These are phyloP conservation scores for Raja brachyura DNA, from an alignment of 2,113 vertebrate genomes.

Conservation along the genomic window DNA sequence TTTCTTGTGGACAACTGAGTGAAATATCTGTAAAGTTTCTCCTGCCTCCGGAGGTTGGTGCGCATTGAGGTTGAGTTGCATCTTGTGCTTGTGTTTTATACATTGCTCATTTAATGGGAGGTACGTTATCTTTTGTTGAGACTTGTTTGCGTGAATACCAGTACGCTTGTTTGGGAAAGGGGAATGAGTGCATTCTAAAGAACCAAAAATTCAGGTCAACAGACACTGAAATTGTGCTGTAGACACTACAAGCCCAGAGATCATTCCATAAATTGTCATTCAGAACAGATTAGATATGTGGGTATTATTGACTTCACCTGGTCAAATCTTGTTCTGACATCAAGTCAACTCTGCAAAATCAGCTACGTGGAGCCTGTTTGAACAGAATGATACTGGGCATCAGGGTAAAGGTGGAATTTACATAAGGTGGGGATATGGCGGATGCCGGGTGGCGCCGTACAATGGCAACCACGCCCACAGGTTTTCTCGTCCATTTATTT, in stretches of 20 bases:
- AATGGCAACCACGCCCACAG: no score
- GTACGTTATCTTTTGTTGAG: not conserved
- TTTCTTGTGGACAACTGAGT: not conserved
- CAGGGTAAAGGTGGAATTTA: no score
- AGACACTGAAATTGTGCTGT: not conserved
- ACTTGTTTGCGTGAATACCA: not conserved
- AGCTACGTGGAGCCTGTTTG: no score
- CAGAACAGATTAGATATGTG: not conserved
- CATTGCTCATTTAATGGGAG: not conserved
- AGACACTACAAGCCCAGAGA: not conserved
- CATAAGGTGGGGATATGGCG: no score
- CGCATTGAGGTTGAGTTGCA: not conserved
- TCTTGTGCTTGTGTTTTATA: not conserved
- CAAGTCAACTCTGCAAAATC: no score
- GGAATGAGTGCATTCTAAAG: not conserved
- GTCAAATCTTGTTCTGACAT: no score
- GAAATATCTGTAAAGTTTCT: not conserved
- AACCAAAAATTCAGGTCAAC: not conserved
- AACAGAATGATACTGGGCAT: no score
- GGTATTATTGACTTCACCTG: not conserved
- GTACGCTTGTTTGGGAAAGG: not conserved
- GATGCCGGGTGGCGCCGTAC: no score
- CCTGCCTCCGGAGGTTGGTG: not conserved
- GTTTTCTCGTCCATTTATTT: no score
- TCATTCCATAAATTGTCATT: not conserved